Evolutionary conservation across 2,797 vertebrate genomes (phyloP).

Genomic region (Sebastes taczanowskii): DNA sequence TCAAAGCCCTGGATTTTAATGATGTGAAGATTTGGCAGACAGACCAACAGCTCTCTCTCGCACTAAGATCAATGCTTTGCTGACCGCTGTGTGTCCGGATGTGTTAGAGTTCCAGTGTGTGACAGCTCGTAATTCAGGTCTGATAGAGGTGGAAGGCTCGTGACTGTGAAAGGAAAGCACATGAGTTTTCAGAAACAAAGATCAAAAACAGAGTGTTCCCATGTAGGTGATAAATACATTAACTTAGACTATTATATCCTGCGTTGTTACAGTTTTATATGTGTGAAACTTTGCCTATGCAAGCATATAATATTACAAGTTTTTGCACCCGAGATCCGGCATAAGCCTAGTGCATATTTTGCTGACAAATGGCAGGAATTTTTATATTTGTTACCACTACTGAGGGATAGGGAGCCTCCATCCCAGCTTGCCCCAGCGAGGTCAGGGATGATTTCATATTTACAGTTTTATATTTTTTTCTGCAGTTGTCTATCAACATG

Average conservation of each 20-base stretch:
- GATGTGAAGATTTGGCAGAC: not conserved
- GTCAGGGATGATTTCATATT: not conserved
- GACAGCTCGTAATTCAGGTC: constrained; percentile 12
- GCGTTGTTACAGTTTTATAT: not conserved
- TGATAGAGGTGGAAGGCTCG: not conserved
- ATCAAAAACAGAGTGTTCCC: not conserved
- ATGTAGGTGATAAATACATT: not conserved
- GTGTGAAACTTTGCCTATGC: not conserved
- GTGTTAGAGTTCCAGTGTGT: not conserved
- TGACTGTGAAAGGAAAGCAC: not conserved
- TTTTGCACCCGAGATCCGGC: not conserved
- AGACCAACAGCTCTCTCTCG: not conserved
- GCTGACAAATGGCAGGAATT: not conserved
- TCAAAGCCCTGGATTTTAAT: not conserved
- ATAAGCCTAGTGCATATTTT: not conserved
- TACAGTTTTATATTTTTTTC: not conserved
- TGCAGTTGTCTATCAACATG: not conserved
- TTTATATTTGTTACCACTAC: not conserved
- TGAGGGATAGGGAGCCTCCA: not conserved
- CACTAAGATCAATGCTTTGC: not conserved
- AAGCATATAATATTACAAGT: not conserved
- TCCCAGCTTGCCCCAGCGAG: not conserved
- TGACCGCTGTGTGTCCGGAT: constrained; percentile 3
- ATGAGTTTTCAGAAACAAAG: not conserved
- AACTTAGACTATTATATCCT: not conserved